Conservation (phyloP, 2,888 invertebrate genomes). For the Apamea anceps region DNA sequence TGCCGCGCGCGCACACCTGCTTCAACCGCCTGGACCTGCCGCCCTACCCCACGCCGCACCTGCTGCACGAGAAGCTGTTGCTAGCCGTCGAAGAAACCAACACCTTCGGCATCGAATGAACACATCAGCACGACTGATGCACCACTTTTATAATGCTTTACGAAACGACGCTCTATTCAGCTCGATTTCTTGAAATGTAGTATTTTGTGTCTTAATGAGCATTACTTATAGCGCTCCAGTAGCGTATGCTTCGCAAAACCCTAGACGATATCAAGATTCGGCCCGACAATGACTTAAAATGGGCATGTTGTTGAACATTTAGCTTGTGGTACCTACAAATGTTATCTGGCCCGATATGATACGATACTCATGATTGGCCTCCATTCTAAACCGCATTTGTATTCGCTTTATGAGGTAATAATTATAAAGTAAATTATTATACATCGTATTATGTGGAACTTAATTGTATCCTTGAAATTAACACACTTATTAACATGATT, state of each 20-base stretch:
- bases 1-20: constrained; percentile 99
- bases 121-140: constrained; percentile 5
- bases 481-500: constrained; percentile 25
- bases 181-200: constrained; percentile 20
- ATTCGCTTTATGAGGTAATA: constrained; percentile 1
- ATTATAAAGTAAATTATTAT: constrained; percentile 9
- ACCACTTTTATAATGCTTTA: constrained; percentile 14
- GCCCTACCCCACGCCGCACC: constrained; percentile 97
- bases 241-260: constrained; percentile 36
- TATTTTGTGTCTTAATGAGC: constrained; percentile 17
- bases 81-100: constrained; percentile 99
- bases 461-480: constrained; percentile 32
- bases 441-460: constrained; percentile 1
- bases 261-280: constrained; percentile 13
- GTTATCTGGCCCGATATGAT: constrained; percentile 11
- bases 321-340: constrained; percentile 20
- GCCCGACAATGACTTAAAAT: constrained; percentile 17
- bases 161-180: constrained; percentile 15
- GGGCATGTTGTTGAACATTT: constrained; percentile 1
- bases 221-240: constrained; percentile 25
- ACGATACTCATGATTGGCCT: constrained; percentile 10
- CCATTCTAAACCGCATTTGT: constrained; percentile 19
- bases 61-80: constrained; percentile 97
- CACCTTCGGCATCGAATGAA: constrained; percentile 98
- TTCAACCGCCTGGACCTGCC: constrained; percentile 99